Conservation (phyloP, 2,888 invertebrate species). For the Psylliodes chrysocephalus region DNA sequence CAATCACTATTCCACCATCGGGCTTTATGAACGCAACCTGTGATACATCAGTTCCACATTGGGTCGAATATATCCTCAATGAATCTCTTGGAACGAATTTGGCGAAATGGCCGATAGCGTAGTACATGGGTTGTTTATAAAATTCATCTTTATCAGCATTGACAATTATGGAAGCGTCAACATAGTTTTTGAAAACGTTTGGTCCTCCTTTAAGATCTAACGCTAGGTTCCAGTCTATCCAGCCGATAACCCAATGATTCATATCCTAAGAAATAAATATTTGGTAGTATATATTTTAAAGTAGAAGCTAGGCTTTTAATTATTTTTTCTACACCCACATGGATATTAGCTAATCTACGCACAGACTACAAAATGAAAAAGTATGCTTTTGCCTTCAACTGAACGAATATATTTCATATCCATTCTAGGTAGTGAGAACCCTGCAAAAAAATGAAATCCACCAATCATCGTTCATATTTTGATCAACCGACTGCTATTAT, state of each 20-base stretch:
- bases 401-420: too few species aligned
- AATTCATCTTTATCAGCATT: constrained; percentile 74
- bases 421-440: too few species aligned
- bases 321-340: too few species aligned
- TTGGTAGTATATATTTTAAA: background rate
- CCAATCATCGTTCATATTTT: too few species aligned
- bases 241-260: constrained; percentile 81
- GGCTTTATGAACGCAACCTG: constrained; percentile 68
- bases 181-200: constrained; percentile 80
- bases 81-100: constrained; percentile 75
- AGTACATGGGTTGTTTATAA: constrained; percentile 91
- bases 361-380: too few species aligned
- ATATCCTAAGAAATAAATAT: constrained; percentile 68
- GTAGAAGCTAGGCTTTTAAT: too few species aligned
- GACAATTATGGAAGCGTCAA: constrained; percentile 83
- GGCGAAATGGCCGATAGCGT: constrained; percentile 82
- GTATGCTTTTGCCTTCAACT: too few species aligned
- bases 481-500: too few species aligned
- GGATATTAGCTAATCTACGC: too few species aligned
- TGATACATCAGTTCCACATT: constrained; percentile 58
- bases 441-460: too few species aligned
- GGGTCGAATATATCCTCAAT: constrained; percentile 55
- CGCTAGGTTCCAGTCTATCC: constrained; percentile 93
- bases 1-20: constrained; percentile 63
- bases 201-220: constrained; percentile 82